Conservation (phyloP, 2,797 vertebrate species). For the Chrosomus eos region DNA sequence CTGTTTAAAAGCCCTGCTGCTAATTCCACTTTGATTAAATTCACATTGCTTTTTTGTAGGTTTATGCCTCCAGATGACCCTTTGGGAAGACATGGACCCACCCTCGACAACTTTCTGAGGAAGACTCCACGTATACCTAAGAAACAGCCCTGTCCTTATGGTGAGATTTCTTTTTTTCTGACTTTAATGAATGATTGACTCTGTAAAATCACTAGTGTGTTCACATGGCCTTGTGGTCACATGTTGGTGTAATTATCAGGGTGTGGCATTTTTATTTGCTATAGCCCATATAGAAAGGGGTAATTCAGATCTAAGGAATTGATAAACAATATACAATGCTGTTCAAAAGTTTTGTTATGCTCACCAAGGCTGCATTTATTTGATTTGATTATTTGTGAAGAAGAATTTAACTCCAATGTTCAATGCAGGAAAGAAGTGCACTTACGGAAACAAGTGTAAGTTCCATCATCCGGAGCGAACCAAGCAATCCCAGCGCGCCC, state of each 20-base stretch:
- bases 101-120: constrained; percentile 76
- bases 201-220: background rate
- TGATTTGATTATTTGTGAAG: background rate
- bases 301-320: background rate
- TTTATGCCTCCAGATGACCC: constrained; percentile 82
- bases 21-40: background rate
- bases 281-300: background rate
- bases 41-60: constrained; percentile 55
- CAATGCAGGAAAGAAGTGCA: constrained; percentile 91
- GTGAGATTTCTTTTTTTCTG: constrained; percentile 74
- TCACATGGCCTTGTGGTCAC: background rate
- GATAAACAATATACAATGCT: background rate
- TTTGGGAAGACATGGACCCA: constrained; percentile 77
- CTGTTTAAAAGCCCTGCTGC: background rate
- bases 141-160: constrained; percentile 91
- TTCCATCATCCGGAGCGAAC: constrained; percentile 90
- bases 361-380: background rate
- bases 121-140: constrained; percentile 79
- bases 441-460: constrained; percentile 95
- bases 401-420: background rate
- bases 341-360: background rate
- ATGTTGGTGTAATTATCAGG: background rate
- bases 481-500: constrained; percentile 85
- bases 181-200: background rate
- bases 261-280: background rate